Evolutionary conservation across 2,888 invertebrate species (phyloP).

Genomic region (Temnothorax unifasciatus): DNA sequence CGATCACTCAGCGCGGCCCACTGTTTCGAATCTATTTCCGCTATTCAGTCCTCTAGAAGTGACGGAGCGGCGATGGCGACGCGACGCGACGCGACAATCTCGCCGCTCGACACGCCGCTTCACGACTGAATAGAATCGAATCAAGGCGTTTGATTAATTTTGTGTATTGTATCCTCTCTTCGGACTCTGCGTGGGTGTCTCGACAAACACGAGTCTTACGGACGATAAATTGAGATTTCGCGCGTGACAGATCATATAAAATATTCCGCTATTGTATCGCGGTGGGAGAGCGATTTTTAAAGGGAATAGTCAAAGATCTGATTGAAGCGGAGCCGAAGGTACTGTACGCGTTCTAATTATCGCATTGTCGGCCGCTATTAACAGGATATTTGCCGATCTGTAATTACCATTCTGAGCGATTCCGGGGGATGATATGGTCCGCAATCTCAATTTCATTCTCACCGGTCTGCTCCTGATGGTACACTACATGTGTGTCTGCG

Average conservation of each 20-base stretch:
- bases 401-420: conserved; percentile 62
- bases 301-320: background rate
- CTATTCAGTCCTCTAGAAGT: conserved; percentile 38
- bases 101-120: background rate
- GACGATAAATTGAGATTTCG: conserved; percentile 11
- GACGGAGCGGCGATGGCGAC: conserved; percentile 29
- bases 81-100: background rate
- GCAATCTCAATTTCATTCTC: conserved; percentile 61
- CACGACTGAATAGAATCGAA: conserved; percentile 19
- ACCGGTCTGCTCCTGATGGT: conserved; percentile 8
- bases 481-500: conserved; percentile 43
- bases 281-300: background rate
- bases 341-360: conserved; percentile 43
- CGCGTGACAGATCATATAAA: background rate
- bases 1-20: conserved; percentile 56
- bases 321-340: background rate
- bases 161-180: background rate
- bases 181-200: background rate
- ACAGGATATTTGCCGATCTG: conserved; percentile 60
- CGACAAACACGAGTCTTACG: conserved; percentile 10
- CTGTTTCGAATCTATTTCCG: conserved; percentile 69
- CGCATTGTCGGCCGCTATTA: conserved; percentile 29
- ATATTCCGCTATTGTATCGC: too few species aligned
- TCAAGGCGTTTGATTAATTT: conserved; percentile 48
- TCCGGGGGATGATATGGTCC: conserved; percentile 47